Conservation (phyloP, 2,113 vertebrate genomes). For the Aleadryas rufinucha region DNA sequence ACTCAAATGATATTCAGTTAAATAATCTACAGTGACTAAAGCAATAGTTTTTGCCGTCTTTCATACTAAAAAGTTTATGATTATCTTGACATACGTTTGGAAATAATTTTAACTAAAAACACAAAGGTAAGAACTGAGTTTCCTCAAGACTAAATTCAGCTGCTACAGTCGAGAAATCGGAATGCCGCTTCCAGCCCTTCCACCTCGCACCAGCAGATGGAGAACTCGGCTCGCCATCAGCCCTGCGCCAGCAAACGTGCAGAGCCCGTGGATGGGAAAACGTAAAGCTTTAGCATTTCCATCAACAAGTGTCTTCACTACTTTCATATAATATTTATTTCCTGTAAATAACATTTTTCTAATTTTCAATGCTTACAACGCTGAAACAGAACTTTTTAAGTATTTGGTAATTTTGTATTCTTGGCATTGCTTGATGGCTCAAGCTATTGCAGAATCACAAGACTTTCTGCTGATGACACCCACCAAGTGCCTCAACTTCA, state of each 20-base stretch:
- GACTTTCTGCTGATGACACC: background rate
- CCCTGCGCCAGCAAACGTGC: fast-evolving
- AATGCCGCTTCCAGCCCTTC: background rate
- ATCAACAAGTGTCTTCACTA: background rate
- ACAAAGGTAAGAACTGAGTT: background rate
- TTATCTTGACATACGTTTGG: background rate
- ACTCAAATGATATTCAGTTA: background rate
- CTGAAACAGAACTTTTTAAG: background rate
- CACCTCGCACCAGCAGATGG: slow-evolving; percentile 25
- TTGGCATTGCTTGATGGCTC: background rate
- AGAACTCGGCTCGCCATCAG: background rate
- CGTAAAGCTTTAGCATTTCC: background rate
- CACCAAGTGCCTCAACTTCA: background rate
- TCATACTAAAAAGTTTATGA: background rate
- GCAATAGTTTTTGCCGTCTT: background rate
- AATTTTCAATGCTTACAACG: background rate
- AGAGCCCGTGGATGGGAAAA: fast-evolving
- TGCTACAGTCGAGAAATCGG: background rate
- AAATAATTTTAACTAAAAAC: background rate
- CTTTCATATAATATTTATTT: background rate
- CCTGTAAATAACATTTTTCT: background rate
- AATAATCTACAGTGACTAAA: background rate
- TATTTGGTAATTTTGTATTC: background rate
- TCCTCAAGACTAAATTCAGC: background rate
- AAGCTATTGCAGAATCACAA: background rate